phyloP scores from a whole-genome alignment of 2,113 vertebrate species.

The Passerina amoena region DNA sequence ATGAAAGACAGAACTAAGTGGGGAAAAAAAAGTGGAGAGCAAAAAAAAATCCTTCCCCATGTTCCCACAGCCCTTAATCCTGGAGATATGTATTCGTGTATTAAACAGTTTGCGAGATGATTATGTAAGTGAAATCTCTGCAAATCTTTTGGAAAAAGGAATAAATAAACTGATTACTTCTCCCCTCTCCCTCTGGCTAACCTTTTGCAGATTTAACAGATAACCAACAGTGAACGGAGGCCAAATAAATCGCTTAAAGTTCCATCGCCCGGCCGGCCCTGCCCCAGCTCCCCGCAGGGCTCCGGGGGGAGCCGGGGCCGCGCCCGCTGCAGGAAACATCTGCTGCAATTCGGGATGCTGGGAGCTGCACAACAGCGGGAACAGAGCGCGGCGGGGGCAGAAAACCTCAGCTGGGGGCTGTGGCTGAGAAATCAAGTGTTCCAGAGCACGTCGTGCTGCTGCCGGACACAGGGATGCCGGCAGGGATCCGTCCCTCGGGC shows the following conservation, averaged over 20 bases:
- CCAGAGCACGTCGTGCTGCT: neutral
- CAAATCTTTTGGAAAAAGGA: constrained; percentile 30
- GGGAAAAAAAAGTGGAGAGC: neutral
- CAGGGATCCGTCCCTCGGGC: neutral
- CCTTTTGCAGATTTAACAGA: constrained; percentile 35
- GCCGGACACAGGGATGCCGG: neutral
- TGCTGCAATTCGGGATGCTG: neutral
- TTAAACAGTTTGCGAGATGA: constrained; percentile 4
- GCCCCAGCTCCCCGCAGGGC: neutral
- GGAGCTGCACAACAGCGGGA: neutral
- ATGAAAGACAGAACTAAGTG: neutral
- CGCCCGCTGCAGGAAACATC: neutral
- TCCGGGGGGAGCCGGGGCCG: neutral
- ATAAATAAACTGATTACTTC: neutral
- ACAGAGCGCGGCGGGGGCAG: neutral
- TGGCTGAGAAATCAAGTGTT: neutral
- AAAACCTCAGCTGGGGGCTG: neutral
- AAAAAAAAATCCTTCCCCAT: neutral
- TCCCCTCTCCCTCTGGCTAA: neutral
- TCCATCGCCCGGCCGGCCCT: neutral
- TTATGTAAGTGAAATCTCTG: constrained; percentile 54
- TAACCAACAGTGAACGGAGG: neutral
- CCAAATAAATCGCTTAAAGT: neutral
- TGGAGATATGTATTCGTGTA: neutral
- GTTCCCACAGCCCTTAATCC: constrained; percentile 23